A percentile compares a stretch with the other conserved stretches of the same genome.
Conservation (phyloP, 2,797 vertebrate species). For the Falco cherrug region DNA sequence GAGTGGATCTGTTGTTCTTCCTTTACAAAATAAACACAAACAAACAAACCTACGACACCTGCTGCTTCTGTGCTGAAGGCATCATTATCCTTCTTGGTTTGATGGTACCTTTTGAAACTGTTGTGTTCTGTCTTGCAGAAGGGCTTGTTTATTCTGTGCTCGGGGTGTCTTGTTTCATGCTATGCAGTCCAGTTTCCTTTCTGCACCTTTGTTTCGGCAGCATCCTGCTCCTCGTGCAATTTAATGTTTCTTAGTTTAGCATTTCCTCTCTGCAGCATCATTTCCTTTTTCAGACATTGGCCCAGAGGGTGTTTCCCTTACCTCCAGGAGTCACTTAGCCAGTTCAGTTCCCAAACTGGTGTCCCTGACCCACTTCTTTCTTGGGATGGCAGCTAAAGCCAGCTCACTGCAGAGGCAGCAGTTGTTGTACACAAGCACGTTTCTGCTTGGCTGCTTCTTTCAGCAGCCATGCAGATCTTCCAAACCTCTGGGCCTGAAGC, state of each 20-base stretch:
- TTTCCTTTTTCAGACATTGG: neutral
- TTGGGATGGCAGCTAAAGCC: neutral
- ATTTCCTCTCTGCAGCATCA: neutral
- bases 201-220: neutral
- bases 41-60: neutral
- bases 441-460: slow-evolving; percentile 25
- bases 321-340: neutral
- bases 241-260: neutral
- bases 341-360: neutral
- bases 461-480: neutral
- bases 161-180: neutral
- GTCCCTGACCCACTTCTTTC: neutral
- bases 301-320: neutral
- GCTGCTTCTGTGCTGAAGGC: neutral
- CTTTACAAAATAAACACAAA: neutral
- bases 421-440: neutral
- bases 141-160: neutral
- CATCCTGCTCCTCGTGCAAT: neutral
- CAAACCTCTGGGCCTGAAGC: neutral
- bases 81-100: neutral
- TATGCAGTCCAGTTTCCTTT: neutral
- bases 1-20: neutral
- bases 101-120: neutral
- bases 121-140: neutral
- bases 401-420: neutral